These are phyloP conservation scores for Neodontobutis hainanensis DNA, from an alignment of 2,113 vertebrate genomes.

Conservation along the genomic window DNA sequence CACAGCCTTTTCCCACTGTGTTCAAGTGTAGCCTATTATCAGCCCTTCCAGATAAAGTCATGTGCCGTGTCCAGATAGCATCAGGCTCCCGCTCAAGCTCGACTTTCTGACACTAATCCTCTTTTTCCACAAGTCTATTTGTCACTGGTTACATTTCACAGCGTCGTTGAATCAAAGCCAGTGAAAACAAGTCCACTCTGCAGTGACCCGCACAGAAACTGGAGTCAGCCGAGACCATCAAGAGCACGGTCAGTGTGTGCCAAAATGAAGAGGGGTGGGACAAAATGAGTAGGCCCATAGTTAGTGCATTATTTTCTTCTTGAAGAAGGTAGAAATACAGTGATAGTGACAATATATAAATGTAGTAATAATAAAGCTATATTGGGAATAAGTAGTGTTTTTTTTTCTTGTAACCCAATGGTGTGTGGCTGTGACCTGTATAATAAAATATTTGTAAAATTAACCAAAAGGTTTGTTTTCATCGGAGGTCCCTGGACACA, in stretches of 20 bases:
- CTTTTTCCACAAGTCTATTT: conserved; percentile 12
- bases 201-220: conserved; percentile 12
- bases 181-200: conserved; percentile 26
- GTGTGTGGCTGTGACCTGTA: too few species aligned
- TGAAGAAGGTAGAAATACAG: too few species aligned
- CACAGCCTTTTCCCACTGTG: not conserved
- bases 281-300: too few species aligned
- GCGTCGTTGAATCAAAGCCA: conserved; percentile 21
- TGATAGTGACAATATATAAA: too few species aligned
- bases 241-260: not conserved
- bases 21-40: conserved; percentile 7
- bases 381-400: too few species aligned
- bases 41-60: conserved; percentile 12
- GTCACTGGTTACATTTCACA: conserved; percentile 18
- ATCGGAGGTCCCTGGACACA: too few species aligned
- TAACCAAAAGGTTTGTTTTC: too few species aligned
- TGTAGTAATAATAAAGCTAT: too few species aligned
- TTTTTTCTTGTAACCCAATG: too few species aligned
- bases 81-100: conserved; percentile 9
- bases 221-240: conserved; percentile 4
- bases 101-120: conserved; percentile 32
- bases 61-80: conserved; percentile 35
- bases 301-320: too few species aligned
- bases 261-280: not conserved
- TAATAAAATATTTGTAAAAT: too few species aligned